Conservation (phyloP, 2,797 vertebrate genomes). For the Poecilia wingei region DNA sequence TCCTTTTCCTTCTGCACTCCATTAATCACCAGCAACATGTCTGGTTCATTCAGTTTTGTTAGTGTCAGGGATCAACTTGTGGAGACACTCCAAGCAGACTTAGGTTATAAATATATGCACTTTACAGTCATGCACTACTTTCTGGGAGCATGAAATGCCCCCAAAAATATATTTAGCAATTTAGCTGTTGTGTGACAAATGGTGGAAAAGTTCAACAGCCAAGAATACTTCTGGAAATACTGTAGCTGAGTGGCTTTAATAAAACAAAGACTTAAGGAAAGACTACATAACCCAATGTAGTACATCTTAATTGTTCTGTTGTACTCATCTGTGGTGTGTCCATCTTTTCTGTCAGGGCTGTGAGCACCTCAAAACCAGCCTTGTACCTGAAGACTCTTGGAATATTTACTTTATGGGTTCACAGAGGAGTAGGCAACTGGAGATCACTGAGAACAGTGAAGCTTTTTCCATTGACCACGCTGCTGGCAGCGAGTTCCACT, state of each 20-base stretch:
- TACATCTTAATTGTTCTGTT: background rate
- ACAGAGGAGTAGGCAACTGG: constrained; percentile 66
- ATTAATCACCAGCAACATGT: background rate
- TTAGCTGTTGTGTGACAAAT: background rate
- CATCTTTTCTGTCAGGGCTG: constrained; percentile 74
- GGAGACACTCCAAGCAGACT: background rate
- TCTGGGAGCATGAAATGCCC: background rate
- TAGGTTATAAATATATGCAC: background rate
- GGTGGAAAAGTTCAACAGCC: background rate
- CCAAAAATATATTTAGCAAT: background rate
- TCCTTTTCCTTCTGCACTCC: background rate
- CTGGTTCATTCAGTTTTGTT: background rate
- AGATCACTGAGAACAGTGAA: constrained; percentile 64
- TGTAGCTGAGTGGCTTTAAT: background rate
- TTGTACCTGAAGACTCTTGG: constrained; percentile 65
- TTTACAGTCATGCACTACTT: background rate
- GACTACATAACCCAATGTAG: background rate
- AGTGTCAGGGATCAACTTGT: background rate
- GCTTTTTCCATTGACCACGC: constrained; percentile 80
- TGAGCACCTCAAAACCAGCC: constrained; percentile 69
- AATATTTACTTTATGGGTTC: constrained; percentile 84
- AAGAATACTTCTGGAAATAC: background rate
- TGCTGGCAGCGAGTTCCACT: constrained; percentile 86
- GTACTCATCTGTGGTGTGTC: background rate
- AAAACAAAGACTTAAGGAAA: background rate